A percentile compares a stretch with the other conserved stretches of the same genome.
Evolutionary conservation across 2,888 invertebrate species (phyloP).

Genomic region (Pheosia gnoma): DNA sequence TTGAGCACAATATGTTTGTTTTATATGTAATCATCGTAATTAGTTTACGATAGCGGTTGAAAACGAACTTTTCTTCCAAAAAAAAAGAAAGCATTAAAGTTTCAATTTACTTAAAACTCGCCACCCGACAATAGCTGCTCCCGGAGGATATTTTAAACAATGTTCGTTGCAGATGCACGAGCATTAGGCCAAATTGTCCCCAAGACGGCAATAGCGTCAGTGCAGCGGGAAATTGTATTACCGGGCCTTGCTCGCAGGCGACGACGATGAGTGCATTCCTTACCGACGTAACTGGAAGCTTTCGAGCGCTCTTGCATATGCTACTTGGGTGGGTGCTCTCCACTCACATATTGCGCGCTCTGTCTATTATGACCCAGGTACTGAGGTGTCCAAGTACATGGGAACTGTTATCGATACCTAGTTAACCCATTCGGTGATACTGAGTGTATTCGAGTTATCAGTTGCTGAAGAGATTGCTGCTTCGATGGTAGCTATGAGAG

Average conservation of each 20-base stretch:
- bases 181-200: conserved; percentile 77
- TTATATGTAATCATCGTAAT: conserved; percentile 17
- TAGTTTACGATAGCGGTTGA: conserved; percentile 12
- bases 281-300: conserved; percentile 61
- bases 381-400: conserved; percentile 20
- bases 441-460: conserved; percentile 26
- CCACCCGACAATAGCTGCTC: conserved; percentile 37
- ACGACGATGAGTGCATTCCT: conserved; percentile 76
- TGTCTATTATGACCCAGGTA: conserved; percentile 16
- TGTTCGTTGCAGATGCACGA: conserved; percentile 57
- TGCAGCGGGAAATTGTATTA: conserved; percentile 78
- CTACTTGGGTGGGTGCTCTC: conserved; percentile 39
- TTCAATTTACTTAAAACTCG: conserved; percentile 39
- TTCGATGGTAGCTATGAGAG: conserved; percentile 25
- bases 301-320: conserved; percentile 58
- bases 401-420: conserved; percentile 33
- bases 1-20: conserved; percentile 20
- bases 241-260: conserved; percentile 59
- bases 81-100: conserved; percentile 13
- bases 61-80: conserved; percentile 6
- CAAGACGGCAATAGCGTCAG: conserved; percentile 71
- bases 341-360: conserved; percentile 18
- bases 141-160: conserved; percentile 61
- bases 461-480: conserved; percentile 31
- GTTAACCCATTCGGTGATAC: conserved; percentile 30